phyloP scores from a whole-genome alignment of 2,113 vertebrate species.

The Mormyrus iriodes region DNA sequence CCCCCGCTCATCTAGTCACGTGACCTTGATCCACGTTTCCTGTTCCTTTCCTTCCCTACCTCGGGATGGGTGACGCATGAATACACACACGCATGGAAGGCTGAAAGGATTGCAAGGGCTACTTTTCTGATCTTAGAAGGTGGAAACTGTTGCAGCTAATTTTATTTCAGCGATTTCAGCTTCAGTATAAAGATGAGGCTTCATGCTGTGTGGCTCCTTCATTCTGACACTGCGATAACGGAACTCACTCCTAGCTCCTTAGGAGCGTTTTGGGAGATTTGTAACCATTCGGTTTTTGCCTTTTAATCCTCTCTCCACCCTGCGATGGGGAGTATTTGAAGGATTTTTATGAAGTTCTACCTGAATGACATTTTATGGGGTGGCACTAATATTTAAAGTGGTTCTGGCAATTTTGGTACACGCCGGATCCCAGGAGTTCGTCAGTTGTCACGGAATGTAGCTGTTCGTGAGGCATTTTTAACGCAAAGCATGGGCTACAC shows the following conservation, averaged over 20 bases:
- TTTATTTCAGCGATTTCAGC: too few species aligned
- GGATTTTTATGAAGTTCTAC: background rate
- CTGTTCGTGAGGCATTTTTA: background rate
- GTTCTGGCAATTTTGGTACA: background rate
- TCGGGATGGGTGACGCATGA: background rate
- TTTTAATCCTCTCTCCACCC: background rate
- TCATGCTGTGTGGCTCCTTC: background rate
- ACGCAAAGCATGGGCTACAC: background rate
- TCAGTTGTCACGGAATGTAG: background rate
- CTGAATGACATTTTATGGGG: background rate
- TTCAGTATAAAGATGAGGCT: background rate
- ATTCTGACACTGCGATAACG: background rate
- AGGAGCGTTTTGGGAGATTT: background rate
- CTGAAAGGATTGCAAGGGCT: too few species aligned
- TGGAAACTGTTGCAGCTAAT: too few species aligned
- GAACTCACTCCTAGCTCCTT: background rate
- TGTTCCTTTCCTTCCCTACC: background rate
- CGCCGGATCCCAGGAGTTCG: background rate
- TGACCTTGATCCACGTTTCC: background rate
- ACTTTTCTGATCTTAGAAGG: background rate
- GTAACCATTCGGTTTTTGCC: background rate
- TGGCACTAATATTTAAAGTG: background rate
- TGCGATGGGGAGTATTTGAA: background rate
- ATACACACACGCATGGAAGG: background rate
- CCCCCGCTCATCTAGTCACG: conserved; percentile 30